Evolutionary conservation across 2,113 vertebrate genomes (phyloP), one percentile per base, ranked within the genome.

Genomic region (Brachyhypopomus occidentalis): DNA sequence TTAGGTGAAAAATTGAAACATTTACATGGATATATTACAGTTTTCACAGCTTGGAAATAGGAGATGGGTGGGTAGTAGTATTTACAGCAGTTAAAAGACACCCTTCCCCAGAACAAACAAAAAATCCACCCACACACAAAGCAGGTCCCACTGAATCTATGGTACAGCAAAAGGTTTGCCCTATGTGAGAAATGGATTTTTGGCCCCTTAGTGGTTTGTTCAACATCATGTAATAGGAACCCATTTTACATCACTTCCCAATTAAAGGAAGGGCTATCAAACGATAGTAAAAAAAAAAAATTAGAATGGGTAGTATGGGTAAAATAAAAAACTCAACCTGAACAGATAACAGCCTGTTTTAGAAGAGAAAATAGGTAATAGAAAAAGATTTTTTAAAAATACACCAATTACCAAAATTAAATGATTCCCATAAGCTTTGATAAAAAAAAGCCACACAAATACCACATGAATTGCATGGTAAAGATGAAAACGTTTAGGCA

Each of bases 11-110:
- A 72, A 72, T 87, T 56, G 84, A 88, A 87, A 90, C 81, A 90
- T 91, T 88, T 90, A 89, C 89, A 92, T 82, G 79, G 82, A 86
- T 89, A 87, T 88, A 89, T 87, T 88, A 91, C 88, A 90, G 73
- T 83, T 82, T 90, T 92, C 90, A 92, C 92, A 92, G 90, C 86
- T 92, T 92, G 64, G 81, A 91, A 91, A 90, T 84, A 86, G 67
- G 82, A 90, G 84, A 81, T 72, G 52, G 77, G 17, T 80, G 81
- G 64, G 86, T 79, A 82, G 58, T 82, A 84, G 82, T 87, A 87
- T 85, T 89, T 85, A 89, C 79, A 84, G 87, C 79, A 87, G 78
- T 87, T 80, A 82, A 74, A 70, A 82, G 23, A 58, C 3, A 30
- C 30, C 30, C 30, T 30, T 3, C 30, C 30, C 30, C 30, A 9